phyloP scores from a whole-genome alignment of 2,888 invertebrate species.

The Beris chalybata region DNA sequence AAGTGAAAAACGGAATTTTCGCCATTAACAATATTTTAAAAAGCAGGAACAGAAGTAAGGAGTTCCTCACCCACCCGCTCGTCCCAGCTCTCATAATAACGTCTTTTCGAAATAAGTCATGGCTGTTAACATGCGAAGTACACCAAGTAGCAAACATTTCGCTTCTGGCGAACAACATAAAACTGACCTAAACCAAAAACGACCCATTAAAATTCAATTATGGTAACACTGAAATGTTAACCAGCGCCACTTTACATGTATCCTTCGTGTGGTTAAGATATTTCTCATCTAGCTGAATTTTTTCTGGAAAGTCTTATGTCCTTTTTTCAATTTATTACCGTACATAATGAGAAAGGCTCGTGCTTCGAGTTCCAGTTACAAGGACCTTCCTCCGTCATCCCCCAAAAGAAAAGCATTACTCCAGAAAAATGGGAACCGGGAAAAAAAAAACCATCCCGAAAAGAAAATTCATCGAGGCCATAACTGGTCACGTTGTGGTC shows the following conservation, averaged over 20 bases:
- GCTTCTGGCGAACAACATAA: conserved; percentile 6
- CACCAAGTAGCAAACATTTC: background rate
- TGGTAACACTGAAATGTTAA: background rate
- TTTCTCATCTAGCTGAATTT: background rate
- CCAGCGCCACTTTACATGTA: background rate
- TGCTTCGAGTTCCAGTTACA: background rate
- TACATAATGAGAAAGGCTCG: conserved; percentile 3
- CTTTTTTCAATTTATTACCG: background rate
- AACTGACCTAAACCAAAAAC: conserved; percentile 22
- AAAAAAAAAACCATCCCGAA: background rate
- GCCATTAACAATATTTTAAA: too few relatives aligned
- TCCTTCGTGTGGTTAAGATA: background rate
- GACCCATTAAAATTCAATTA: conserved; percentile 28
- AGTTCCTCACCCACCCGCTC: too few relatives aligned
- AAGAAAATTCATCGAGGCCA: conserved; percentile 21
- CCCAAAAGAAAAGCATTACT: background rate
- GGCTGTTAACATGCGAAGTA: conserved; percentile 18
- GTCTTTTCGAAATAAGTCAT: background rate
- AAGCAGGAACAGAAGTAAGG: too few relatives aligned
- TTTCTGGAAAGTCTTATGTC: too few relatives aligned
- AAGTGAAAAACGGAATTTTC: too few relatives aligned
- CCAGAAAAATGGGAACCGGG: background rate
- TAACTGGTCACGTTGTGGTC: conserved; percentile 26
- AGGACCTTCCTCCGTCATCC: background rate
- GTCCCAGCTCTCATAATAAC: too few relatives aligned